Percentiles rank a stretch among this genome's conserved stretches.
phyloP scores from a whole-genome alignment of 2,888 invertebrate genomes.

The Loripinus fragilis region DNA sequence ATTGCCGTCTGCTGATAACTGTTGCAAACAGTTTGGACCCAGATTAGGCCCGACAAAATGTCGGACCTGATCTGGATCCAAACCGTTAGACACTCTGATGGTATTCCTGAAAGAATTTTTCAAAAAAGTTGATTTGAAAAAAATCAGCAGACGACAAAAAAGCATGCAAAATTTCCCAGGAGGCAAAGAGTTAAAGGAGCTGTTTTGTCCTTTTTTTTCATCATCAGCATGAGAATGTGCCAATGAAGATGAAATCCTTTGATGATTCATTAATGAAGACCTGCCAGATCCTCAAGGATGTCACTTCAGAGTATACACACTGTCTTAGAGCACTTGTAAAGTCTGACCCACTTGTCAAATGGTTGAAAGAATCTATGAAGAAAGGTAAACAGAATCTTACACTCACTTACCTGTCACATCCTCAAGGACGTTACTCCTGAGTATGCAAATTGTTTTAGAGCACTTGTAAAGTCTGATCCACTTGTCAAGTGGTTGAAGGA shows the following conservation, averaged over 20 bases:
- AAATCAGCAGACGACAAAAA: no score
- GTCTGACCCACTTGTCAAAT: constrained; percentile 61
- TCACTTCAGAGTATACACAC: constrained; percentile 44
- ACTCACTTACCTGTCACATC: constrained; percentile 38
- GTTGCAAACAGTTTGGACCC: no score
- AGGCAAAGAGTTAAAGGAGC: no score
- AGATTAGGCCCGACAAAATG: no score
- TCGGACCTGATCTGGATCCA: no score
- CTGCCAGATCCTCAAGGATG: constrained; percentile 47
- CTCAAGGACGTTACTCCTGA: constrained; percentile 54
- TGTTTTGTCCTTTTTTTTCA: no score
- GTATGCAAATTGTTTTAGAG: constrained; percentile 58
- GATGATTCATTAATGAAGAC: constrained; percentile 46
- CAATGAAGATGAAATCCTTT: constrained; percentile 43
- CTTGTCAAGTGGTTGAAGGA: constrained; percentile 69
- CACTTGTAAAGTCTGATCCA: constrained; percentile 54
- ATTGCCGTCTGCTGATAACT: no score
- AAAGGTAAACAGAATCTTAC: no score
- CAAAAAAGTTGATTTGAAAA: no score
- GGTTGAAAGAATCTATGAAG: constrained; percentile 67
- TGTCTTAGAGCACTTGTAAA: constrained; percentile 62
- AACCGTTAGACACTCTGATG: no score
- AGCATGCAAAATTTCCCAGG: no score
- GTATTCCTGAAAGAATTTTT: no score
- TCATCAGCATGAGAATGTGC: constrained; percentile 31